Evolutionary conservation across 2,113 vertebrate species (phyloP).

Genomic region (Acanthochromis polyacanthus): DNA sequence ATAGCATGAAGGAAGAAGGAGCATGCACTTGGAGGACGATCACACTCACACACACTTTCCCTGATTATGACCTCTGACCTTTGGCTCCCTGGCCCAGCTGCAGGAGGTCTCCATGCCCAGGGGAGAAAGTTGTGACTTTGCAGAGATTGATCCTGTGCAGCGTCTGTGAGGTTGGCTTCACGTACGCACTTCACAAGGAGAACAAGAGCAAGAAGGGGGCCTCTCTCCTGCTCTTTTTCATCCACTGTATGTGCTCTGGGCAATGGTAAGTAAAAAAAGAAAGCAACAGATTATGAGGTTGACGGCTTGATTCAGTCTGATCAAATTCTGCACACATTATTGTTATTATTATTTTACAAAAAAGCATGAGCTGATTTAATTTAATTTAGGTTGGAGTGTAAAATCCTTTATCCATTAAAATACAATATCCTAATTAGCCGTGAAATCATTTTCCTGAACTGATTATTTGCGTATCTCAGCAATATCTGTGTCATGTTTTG

Average conservation of each 20-base stretch:
- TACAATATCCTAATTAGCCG: background rate
- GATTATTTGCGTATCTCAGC: background rate
- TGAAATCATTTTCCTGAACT: background rate
- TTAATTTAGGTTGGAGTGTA: no score
- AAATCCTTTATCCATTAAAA: no score
- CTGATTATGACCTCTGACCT: constrained; percentile 73
- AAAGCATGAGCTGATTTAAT: no score
- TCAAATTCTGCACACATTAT: no score
- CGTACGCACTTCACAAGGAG: constrained; percentile 29
- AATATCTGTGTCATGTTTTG: background rate
- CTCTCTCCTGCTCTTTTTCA: constrained; percentile 26
- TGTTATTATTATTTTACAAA: no score
- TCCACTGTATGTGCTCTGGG: constrained; percentile 31
- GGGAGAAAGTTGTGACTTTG: constrained; percentile 49
- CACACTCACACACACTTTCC: constrained; percentile 47
- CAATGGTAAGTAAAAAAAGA: constrained; percentile 33
- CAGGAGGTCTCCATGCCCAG: constrained; percentile 55
- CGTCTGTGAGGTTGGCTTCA: constrained; percentile 44
- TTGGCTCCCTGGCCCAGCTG: constrained; percentile 55
- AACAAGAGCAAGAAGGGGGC: constrained; percentile 6
- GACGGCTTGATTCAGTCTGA: background rate
- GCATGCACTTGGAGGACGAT: background rate
- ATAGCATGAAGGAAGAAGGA: background rate
- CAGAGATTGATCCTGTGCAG: constrained; percentile 66
- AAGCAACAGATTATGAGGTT: constrained; percentile 11